Percentiles rank a stretch among this genome's conserved stretches.
Evolutionary conservation across 2,113 vertebrate genomes (phyloP).

Genomic region (Mellivora capensis): DNA sequence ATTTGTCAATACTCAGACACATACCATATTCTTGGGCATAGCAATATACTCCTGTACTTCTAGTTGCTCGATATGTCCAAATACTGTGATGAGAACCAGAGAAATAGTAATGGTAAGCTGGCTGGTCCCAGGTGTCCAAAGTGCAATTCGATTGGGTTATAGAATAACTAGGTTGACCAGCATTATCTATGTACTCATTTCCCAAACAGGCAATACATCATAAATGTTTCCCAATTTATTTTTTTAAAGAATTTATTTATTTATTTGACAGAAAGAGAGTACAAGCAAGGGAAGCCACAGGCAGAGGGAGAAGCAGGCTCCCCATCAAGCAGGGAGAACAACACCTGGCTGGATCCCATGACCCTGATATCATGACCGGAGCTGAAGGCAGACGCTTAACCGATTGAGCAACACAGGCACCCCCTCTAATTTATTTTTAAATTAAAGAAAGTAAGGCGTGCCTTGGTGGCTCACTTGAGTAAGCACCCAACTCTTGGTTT

Average conservation of each 20-base stretch:
- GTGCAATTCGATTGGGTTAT: neutral
- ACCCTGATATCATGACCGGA: too few species aligned
- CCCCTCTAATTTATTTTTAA: neutral
- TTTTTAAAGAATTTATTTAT: neutral
- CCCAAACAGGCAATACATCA: neutral
- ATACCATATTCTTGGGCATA: neutral
- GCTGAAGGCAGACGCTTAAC: too few species aligned
- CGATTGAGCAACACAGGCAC: too few species aligned
- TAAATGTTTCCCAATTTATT: neutral
- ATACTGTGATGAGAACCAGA: neutral
- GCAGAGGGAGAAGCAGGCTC: too few species aligned
- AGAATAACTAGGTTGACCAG: neutral
- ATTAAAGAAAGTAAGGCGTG: neutral
- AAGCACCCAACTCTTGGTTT: too few species aligned
- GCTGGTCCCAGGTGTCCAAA: neutral
- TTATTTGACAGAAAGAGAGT: too few species aligned
- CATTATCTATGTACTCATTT: neutral
- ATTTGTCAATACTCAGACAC: neutral
- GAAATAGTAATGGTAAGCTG: neutral
- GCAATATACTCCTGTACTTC: neutral
- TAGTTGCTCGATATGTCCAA: neutral
- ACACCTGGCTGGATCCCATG: too few species aligned
- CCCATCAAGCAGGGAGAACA: too few species aligned
- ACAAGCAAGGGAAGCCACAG: too few species aligned
- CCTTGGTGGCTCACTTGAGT: neutral